Evolutionary conservation across 2,797 vertebrate genomes (phyloP).

Genomic region (Pantherophis alleghaniensis): DNA sequence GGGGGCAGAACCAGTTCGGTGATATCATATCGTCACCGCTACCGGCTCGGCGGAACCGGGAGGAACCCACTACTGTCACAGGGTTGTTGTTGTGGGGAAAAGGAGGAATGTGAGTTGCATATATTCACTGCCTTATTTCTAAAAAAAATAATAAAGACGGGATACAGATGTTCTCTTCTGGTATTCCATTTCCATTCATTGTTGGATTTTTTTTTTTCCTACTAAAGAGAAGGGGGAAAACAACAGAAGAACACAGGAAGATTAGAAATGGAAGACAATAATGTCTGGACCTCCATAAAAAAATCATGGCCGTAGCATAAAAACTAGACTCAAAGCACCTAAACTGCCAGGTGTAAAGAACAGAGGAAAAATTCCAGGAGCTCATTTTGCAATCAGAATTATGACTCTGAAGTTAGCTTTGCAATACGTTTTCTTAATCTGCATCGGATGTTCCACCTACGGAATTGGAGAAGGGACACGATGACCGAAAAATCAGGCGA

Average conservation of each 20-base stretch:
- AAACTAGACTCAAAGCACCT: neutral
- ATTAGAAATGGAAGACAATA: neutral
- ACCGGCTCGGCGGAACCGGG: too few relatives aligned
- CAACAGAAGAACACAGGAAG: neutral
- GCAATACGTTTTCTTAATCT: neutral
- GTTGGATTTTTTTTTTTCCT: neutral
- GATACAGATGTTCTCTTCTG: neutral
- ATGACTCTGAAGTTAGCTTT: neutral
- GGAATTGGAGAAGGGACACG: neutral
- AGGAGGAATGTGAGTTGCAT: neutral
- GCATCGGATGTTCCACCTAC: neutral
- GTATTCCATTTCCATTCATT: neutral
- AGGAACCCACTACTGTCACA: neutral
- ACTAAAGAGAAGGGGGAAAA: neutral
- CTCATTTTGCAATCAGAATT: neutral
- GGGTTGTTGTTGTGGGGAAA: neutral
- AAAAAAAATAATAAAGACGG: neutral
- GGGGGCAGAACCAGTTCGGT: too few relatives aligned
- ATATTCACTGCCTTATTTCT: neutral
- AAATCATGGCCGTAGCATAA: neutral
- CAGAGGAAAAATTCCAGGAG: neutral
- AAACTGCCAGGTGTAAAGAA: neutral
- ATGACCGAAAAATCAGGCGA: neutral
- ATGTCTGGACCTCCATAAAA: neutral
- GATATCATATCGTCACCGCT: too few relatives aligned